phyloP scores from a whole-genome alignment of 2,797 vertebrate genomes.

The Vireo griseus region DNA sequence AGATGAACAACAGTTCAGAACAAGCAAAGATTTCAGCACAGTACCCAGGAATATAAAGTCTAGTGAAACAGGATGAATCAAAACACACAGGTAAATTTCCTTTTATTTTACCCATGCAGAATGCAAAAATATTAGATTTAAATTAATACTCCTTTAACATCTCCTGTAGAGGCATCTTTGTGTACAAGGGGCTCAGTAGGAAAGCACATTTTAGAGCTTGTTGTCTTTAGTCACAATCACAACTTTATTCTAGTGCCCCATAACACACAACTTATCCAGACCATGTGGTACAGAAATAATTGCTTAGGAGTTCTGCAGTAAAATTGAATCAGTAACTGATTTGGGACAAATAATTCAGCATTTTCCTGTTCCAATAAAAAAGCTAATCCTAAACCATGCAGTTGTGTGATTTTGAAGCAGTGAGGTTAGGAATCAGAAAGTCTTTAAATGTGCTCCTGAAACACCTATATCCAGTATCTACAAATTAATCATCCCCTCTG shows the following conservation, averaged over 20 bases:
- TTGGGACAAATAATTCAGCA: not conserved
- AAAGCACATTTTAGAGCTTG: not conserved
- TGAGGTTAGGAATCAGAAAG: not conserved
- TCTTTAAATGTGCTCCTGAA: not conserved
- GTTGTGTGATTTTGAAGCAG: not conserved
- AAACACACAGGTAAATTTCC: not conserved
- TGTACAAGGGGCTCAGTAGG: not conserved
- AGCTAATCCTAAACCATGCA: not conserved
- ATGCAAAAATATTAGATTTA: not conserved
- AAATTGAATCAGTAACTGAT: not conserved
- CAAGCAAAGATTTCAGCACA: not conserved
- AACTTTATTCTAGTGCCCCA: not conserved
- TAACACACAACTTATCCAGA: not conserved
- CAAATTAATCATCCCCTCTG: not conserved
- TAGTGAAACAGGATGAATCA: not conserved
- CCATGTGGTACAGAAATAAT: not conserved
- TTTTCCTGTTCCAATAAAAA: not conserved
- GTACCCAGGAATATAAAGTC: not conserved
- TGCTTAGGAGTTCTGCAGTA: not conserved
- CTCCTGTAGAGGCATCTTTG: not conserved
- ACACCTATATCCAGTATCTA: not conserved
- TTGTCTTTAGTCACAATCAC: not conserved
- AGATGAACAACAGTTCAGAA: not conserved
- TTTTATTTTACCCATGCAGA: not conserved
- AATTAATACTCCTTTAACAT: not conserved